Evolutionary conservation across 2,797 vertebrate genomes (phyloP).

Genomic region (Mormyrus hasselquistii): DNA sequence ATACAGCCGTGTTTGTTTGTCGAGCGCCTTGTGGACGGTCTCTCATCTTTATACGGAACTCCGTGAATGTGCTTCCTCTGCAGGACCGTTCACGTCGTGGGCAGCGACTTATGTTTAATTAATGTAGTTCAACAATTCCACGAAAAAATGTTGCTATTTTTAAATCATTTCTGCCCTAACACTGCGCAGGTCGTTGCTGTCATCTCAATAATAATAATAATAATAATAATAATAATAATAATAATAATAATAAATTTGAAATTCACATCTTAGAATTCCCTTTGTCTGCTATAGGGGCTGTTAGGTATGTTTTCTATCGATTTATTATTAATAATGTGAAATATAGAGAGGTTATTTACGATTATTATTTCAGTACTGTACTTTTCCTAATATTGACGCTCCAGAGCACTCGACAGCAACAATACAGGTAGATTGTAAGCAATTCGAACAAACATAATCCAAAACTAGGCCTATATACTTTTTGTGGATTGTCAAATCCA

Average conservation of each 20-base stretch:
- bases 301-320: neutral
- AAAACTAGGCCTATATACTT: neutral
- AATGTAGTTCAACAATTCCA: neutral
- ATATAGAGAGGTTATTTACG: neutral
- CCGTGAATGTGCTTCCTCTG: neutral
- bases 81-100: neutral
- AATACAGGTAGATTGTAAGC: neutral
- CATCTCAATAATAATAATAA: neutral
- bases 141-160: neutral
- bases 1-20: neutral
- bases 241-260: neutral
- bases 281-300: neutral
- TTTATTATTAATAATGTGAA: neutral
- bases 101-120: neutral
- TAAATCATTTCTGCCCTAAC: neutral
- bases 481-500: neutral
- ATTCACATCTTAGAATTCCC: neutral
- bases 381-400: neutral
- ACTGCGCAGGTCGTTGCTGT: neutral
- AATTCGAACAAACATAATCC: neutral
- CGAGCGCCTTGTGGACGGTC: neutral
- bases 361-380: neutral
- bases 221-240: neutral
- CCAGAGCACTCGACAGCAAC: neutral
- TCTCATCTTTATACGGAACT: neutral